Evolutionary conservation across 2,888 invertebrate species (phyloP).

Genomic region (Polia nebulosa): DNA sequence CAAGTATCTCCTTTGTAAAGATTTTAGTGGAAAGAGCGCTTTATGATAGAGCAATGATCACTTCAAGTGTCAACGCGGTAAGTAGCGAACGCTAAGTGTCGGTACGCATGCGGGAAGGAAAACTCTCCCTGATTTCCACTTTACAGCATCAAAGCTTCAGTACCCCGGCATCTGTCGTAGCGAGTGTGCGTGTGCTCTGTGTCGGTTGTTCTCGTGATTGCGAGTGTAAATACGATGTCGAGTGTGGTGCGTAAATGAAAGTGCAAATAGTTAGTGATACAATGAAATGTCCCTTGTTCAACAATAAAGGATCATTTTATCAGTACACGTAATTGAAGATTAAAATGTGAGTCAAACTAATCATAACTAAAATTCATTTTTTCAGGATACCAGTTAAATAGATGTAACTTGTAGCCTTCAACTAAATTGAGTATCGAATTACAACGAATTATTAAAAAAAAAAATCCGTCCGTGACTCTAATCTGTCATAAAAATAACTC

Average conservation of each 20-base stretch:
- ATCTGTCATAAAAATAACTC: constrained; percentile 5
- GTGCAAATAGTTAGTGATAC: constrained; percentile 76
- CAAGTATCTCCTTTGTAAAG: too few species aligned
- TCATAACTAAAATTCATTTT: not conserved
- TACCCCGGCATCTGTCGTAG: constrained; percentile 84
- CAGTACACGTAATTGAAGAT: constrained; percentile 3
- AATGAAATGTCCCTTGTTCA: constrained; percentile 64
- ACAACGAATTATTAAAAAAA: too few species aligned
- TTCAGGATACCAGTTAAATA: too few species aligned
- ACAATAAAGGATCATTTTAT: too few species aligned
- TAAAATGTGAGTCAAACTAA: constrained; percentile 50
- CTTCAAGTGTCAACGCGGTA: constrained; percentile 64
- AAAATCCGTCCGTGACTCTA: too few species aligned
- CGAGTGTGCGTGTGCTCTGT: constrained; percentile 71
- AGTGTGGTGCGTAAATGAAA: constrained; percentile 75
- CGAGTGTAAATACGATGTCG: constrained; percentile 83
- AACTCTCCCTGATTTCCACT: constrained; percentile 64
- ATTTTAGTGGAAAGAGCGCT: not conserved
- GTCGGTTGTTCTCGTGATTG: constrained; percentile 68
- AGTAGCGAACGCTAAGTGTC: constrained; percentile 68
- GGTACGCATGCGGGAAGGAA: constrained; percentile 68
- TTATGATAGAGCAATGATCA: constrained; percentile 41
- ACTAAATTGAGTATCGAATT: too few species aligned
- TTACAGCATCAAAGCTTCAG: constrained; percentile 70
- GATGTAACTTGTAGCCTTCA: too few species aligned